A percentile compares a stretch with the other conserved stretches of the same genome.
Conservation (phyloP, 2,888 invertebrate genomes). For the Epirrita christyi region DNA sequence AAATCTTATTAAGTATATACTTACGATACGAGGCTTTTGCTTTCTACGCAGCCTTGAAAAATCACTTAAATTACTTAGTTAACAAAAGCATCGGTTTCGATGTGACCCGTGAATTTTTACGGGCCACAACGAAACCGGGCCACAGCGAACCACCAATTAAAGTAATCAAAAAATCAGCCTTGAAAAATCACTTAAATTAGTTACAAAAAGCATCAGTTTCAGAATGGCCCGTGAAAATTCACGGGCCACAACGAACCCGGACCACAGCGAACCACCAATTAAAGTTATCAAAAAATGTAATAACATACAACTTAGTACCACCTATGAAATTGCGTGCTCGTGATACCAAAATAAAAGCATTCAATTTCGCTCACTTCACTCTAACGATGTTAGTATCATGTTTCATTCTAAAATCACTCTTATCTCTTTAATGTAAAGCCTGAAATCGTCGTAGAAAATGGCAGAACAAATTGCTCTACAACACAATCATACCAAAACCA, state of each 20-base stretch:
- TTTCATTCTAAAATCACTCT: constrained; percentile 2
- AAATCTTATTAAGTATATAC: too few relatives aligned
- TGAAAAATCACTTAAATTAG: too few relatives aligned
- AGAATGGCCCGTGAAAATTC: too few relatives aligned
- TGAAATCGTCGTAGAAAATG: neutral
- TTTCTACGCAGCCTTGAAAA: too few relatives aligned
- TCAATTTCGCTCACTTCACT: constrained; percentile 46
- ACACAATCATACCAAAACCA: constrained; percentile 4
- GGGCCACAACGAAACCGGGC: too few relatives aligned
- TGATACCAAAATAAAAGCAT: constrained; percentile 55
- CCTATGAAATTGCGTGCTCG: constrained; percentile 55
- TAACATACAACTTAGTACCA: constrained; percentile 41
- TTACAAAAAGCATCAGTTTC: too few relatives aligned
- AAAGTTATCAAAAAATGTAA: constrained; percentile 32
- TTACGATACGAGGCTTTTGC: too few relatives aligned
- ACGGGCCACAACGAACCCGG: too few relatives aligned
- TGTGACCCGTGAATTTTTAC: too few relatives aligned
- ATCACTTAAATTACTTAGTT: too few relatives aligned
- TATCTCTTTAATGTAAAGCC: neutral
- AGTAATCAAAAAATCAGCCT: constrained; percentile 29
- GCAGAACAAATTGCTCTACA: constrained; percentile 12
- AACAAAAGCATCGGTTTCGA: too few relatives aligned
- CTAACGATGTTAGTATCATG: constrained; percentile 23
- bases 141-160: constrained; percentile 19
- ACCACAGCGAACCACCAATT: constrained; percentile 14